Percentiles rank a stretch among this genome's conserved stretches.
Conservation (phyloP, 2,888 invertebrate species). For the Ypsolopha scabrella region DNA sequence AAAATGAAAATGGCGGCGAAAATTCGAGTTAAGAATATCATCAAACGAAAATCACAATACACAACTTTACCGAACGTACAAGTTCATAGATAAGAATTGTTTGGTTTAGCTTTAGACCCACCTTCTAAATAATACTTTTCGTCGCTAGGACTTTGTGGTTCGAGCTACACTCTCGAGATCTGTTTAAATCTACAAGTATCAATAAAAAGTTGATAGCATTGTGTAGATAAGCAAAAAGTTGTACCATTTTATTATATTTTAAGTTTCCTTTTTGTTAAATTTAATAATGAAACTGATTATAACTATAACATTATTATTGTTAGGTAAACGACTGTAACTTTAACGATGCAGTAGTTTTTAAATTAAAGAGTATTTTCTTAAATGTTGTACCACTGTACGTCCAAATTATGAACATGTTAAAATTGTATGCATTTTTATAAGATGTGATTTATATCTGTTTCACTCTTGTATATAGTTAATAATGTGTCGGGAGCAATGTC, state of each 20-base stretch:
- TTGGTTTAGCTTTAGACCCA: slow-evolving; percentile 2
- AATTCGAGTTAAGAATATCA: slow-evolving; percentile 4
- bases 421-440: slow-evolving; percentile 49
- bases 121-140: neutral
- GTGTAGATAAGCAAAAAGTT: neutral
- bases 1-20: slow-evolving; percentile 36
- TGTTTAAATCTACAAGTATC: neutral
- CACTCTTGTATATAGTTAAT: slow-evolving; percentile 43
- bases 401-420: slow-evolving; percentile 46
- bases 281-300: neutral
- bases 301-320: neutral
- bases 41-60: slow-evolving; percentile 3
- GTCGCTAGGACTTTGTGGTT: neutral
- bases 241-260: neutral
- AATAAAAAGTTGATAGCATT: neutral
- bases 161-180: neutral
- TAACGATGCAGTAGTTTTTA: slow-evolving; percentile 35
- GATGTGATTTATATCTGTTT: slow-evolving; percentile 38
- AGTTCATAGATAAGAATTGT: slow-evolving; percentile 2
- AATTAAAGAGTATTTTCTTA: slow-evolving; percentile 46
- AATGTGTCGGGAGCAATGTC: slow-evolving; percentile 40
- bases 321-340: slow-evolving; percentile 30
- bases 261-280: slow-evolving; percentile 3
- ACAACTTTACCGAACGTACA: slow-evolving; percentile 1
- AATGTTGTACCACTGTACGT: slow-evolving; percentile 38